Evolutionary conservation across 2,113 vertebrate genomes (phyloP), one percentile per base, ranked within the genome.

Genomic region (Lampris megalopsis): DNA sequence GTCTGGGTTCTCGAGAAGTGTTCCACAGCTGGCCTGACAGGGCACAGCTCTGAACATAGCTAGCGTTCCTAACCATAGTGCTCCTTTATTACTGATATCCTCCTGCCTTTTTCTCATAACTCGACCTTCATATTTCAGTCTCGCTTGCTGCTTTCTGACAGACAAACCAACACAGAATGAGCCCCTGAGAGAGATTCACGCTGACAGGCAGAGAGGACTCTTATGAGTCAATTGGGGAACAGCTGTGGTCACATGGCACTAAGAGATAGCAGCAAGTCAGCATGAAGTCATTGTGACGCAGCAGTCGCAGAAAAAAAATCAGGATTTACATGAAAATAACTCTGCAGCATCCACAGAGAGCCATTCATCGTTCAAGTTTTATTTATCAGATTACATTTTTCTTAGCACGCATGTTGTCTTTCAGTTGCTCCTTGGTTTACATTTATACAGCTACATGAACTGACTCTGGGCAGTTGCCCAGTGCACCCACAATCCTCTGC

Each of bases 41-140:
- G 82, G 75, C 80, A 87, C 69, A 48, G 64, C 77, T 85, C 85
- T 35, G 69, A 80, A 80, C 93, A 92, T 91, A 86, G 84, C 63
- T 90, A 60, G 63, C 84, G 71, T 92, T 86, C 91, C 87, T 88
- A 24, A 64, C 80, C 66, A 79, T 43, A 71, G 70, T 82, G 78
- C 43, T 66, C 73, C 85, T 87, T 90, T 88, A 91, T 91, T 90
- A 86, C 86, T 84, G 90, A 91, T 91, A 91, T 93, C 89, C 88
- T 88, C 74, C 73, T 80, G 85, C 79, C 81, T 77, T 73, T 24
- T 58, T 72, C 75, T 86, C 88, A 90, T 92, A 92, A 88, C 82
- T 88, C 86, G 67, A 36, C 59, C 57, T 80, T 78, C 80, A 82
- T 88, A 87, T 85, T 86, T 75, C 76, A 75, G 82, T 80, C 79